Conservation (phyloP, 2,797 vertebrate genomes). For the Channa striata region DNA sequence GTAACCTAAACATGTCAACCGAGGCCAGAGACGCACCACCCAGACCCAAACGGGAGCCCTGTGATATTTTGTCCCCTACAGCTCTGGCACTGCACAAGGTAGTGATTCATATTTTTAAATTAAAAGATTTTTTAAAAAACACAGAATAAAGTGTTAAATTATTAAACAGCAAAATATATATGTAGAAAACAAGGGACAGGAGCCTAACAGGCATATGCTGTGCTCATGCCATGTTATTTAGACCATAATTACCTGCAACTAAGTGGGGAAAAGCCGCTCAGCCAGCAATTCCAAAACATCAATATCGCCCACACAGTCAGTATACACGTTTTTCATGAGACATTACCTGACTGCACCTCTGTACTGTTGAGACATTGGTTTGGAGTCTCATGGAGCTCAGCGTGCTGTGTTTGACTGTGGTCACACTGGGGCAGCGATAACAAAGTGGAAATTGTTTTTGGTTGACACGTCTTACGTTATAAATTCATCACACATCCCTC, state of each 20-base stretch:
- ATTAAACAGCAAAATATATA: too few species aligned
- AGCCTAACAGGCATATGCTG: not conserved
- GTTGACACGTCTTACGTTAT: conserved; percentile 44
- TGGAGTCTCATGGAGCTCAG: conserved; percentile 6
- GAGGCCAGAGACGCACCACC: conserved; percentile 40
- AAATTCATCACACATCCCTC: conserved; percentile 34
- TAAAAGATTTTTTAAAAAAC: not conserved
- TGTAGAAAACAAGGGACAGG: not conserved
- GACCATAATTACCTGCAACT: not conserved
- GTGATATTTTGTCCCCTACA: conserved; percentile 81
- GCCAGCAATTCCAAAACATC: too few species aligned
- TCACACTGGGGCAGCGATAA: not conserved
- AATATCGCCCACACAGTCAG: not conserved
- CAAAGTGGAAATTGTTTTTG: conserved; percentile 55
- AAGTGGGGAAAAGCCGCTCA: not conserved
- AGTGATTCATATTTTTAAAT: too few species aligned
- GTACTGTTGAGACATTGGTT: conserved; percentile 1
- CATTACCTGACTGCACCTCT: not conserved
- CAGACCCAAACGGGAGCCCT: conserved; percentile 43
- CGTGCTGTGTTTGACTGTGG: not conserved
- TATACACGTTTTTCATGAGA: conserved; percentile 38
- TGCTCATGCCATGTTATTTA: not conserved
- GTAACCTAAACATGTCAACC: conserved; percentile 41
- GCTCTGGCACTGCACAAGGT: conserved; percentile 94
- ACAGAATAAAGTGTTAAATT: not conserved